Conservation (phyloP, 1,140 invertebrate genomes). For the Sinella curviseta region DNA sequence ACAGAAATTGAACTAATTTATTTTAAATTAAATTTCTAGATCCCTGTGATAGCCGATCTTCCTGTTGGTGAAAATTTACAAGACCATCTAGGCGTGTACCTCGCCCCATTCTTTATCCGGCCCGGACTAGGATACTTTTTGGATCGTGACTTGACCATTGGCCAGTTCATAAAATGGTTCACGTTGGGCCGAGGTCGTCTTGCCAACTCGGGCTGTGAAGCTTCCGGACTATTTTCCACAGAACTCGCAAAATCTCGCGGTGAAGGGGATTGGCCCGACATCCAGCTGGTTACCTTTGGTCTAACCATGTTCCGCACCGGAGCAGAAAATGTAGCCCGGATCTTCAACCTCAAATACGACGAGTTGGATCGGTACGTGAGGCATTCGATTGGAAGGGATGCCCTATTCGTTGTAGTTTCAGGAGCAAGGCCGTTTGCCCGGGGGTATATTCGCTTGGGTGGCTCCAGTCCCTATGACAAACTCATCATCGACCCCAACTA, state of each 20-base stretch:
- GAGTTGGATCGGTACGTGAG: neutral
- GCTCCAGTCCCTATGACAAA: neutral
- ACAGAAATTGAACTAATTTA: neutral
- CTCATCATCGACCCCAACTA: conserved; percentile 14
- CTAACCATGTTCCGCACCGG: neutral
- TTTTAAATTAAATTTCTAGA: conserved; percentile 7
- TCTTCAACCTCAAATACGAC: neutral
- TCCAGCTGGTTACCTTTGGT: neutral
- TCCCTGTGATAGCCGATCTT: neutral
- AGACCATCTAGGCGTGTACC: conserved; percentile 1
- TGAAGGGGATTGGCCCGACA: conserved; percentile 15
- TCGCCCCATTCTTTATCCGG: conserved; percentile 21
- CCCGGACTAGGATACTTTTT: neutral
- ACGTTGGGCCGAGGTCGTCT: neutral
- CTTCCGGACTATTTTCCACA: neutral
- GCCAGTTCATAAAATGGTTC: neutral
- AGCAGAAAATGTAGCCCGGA: neutral
- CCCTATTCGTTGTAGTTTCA: neutral
- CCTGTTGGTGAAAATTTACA: conserved; percentile 7
- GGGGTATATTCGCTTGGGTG: conserved; percentile 1
- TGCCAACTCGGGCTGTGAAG: neutral
- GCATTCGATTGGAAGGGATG: neutral
- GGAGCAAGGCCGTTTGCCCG: neutral
- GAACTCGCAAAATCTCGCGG: neutral
- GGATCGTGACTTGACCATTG: neutral